Conservation (phyloP, 30 jellyfish, hydroid and myxozoan genomes). For the Calvadosia cruxmelitensis region DNA sequence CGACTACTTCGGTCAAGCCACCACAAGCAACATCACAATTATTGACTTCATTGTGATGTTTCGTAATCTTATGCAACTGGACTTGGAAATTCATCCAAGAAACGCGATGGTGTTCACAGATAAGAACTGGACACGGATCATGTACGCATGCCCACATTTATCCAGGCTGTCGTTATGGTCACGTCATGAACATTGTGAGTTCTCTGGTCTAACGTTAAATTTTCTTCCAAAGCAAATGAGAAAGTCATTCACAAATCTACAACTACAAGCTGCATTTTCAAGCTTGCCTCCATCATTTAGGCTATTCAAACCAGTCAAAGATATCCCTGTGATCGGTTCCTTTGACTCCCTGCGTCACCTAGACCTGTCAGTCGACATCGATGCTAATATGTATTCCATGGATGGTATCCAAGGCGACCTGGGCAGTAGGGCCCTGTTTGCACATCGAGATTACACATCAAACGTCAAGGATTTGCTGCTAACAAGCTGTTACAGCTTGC, state of each 20-base stretch:
- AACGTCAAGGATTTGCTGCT: background rate
- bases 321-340: background rate
- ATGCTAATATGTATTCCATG: background rate
- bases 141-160: background rate
- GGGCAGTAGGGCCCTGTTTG: background rate
- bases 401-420: slow-evolving; percentile 3
- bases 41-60: background rate
- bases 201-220: background rate
- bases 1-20: background rate
- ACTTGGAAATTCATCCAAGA: background rate
- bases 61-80: background rate
- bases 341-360: background rate
- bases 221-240: background rate
- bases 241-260: too few species aligned
- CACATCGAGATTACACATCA: background rate
- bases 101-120: background rate
- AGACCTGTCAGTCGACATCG: background rate
- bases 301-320: background rate
- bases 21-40: background rate
- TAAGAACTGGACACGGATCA: background rate
- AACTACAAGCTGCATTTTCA: background rate
- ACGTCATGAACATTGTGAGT: background rate
- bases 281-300: background rate
- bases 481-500: background rate
- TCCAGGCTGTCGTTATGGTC: background rate